Evolutionary conservation across 2,797 vertebrate genomes (phyloP).

Genomic region (Hyperoplus immaculatus): DNA sequence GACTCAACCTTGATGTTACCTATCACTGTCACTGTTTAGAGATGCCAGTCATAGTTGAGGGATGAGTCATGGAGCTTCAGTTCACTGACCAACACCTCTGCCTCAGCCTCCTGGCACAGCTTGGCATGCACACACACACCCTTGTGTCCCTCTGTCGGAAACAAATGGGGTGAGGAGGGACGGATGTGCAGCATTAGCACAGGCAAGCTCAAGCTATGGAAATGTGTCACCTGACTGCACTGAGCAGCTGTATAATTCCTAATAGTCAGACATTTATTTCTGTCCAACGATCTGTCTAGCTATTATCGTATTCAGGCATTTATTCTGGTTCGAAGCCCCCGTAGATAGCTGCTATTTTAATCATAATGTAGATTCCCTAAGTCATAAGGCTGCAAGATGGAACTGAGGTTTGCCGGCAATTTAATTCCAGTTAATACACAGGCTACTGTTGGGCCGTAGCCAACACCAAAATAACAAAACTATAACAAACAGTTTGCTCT

Average conservation of each 20-base stretch:
- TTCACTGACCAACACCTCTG: slow-evolving; percentile 75
- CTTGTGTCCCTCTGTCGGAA: slow-evolving; percentile 72
- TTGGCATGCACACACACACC: slow-evolving; percentile 59
- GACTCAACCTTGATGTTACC: slow-evolving; percentile 49
- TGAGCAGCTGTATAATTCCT: background rate
- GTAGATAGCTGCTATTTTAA: background rate
- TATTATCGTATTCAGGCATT: background rate
- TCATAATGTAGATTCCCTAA: too few species aligned
- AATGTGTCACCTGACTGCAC: slow-evolving; percentile 33
- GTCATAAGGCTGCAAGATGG: too few species aligned
- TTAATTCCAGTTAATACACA: too few species aligned
- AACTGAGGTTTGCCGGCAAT: too few species aligned
- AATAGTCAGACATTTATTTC: slow-evolving; percentile 30
- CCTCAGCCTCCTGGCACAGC: slow-evolving; percentile 59
- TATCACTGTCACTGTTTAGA: slow-evolving; percentile 46
- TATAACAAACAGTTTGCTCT: too few species aligned
- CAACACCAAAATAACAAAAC: too few species aligned
- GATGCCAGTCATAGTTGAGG: slow-evolving; percentile 49
- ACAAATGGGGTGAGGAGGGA: slow-evolving; percentile 63
- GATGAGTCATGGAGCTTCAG: slow-evolving; percentile 71
- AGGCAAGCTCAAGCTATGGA: slow-evolving; percentile 25
- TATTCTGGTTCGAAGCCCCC: background rate
- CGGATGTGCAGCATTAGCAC: slow-evolving; percentile 44
- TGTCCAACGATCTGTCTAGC: background rate
- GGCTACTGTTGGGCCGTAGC: too few species aligned